Base-by-base conservation (phyloP, 2,113 vertebrate genomes). In the Eolophus roseicapilla region DNA sequence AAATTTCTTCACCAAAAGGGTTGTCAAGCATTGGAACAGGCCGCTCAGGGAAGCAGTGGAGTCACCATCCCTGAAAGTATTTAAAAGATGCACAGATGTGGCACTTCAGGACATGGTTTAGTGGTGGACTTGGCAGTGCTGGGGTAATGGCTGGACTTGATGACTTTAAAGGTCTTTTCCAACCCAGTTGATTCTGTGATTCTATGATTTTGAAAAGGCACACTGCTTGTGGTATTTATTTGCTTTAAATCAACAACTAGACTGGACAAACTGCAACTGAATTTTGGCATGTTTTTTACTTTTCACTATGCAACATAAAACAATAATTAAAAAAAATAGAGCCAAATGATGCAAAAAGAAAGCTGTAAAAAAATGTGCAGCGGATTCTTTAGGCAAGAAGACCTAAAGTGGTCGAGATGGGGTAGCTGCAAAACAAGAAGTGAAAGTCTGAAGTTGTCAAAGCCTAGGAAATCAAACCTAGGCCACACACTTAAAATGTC, bases 381-480 rank as follows among this genome's bases (percentile, higher is more conserved):
- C 4, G 7, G 29, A 11, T 47, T 82, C 3, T 67, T 76, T 57
- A 87, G 35, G 46, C 49, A 27, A 63, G 20, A 1, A 74, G 46
- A 62, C 27, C 67, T 25, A 10, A 68, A 92, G 67, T 6, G 2
- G 25, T 49, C 3, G 6, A 87, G 62, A 82, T 15, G 17, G 18
- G 52, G 35, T 31, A 89, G 82, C 33, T 73, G 50, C 28, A 90
- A 88, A 97, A 95, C 24, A 59, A 74, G 93, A 96, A 92, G 33
- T 81, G 77, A 89, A 96, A 97, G 88, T 82, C 82, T 86, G 35
- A 94, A 92, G 64, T 52, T 17, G 7, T 39, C 60, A 73, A 80
- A 87, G 85, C 47, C 80, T 73, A 80, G 46, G 71, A 96, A 95
- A 95, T 87, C 53, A 86, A 85, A 86, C 73, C 23, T 49, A 46